Evolutionary conservation across 23 tunicate genomes (phyloP), one percentile per base, ranked within the genome.

Genomic region (Botrylloides violaceus): DNA sequence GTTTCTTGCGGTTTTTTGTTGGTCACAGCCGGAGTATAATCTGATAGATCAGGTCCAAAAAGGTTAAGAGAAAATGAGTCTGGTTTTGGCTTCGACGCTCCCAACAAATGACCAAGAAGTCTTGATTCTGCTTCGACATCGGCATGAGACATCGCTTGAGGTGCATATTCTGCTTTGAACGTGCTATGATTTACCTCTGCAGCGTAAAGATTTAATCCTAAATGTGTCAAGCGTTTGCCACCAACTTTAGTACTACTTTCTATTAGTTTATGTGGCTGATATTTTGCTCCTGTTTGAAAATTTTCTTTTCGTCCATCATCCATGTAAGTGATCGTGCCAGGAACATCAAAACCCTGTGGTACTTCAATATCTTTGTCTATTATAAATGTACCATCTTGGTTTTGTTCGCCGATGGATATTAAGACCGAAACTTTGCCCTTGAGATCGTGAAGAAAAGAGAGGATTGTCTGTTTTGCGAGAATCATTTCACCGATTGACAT

Each of bases 381-480:
- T 7, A 79, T 75, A 75, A 90, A 90, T 50, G 68, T 57, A 1
- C 90, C 97, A 4, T 73, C 73, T 2, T 79, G 77, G 68, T 90
- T 90, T 71, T 90, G 97, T 43, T 56, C 66, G 64, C 75, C 75
- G 24, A 24, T 37, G 7, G 70, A 50, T 9, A 90, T 37, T 57
- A 84, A 90, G 22, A 90, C 75, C 18, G 97, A 79, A 5, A 90
- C 89, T 70, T 90, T 90, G 66, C 66, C 76, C 43, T 79, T 83
- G 32, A 63, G 63, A 72, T 83, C 82, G 56, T 82, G 89, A 29
- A 90, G 31, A 70, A 90, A 90, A 0, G 59, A 59, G 34, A 90
- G 55, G 32, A 90, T 47, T 4, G 78, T 59, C 61, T 90, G 97
- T 65, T 81, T 77, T 12, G 79, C 57, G 33, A 72, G 47, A 32